Percentiles rank a stretch among this genome's conserved stretches.
Evolutionary conservation across 2,797 vertebrate species (phyloP).

Genomic region (Anniella stebbinsi): DNA sequence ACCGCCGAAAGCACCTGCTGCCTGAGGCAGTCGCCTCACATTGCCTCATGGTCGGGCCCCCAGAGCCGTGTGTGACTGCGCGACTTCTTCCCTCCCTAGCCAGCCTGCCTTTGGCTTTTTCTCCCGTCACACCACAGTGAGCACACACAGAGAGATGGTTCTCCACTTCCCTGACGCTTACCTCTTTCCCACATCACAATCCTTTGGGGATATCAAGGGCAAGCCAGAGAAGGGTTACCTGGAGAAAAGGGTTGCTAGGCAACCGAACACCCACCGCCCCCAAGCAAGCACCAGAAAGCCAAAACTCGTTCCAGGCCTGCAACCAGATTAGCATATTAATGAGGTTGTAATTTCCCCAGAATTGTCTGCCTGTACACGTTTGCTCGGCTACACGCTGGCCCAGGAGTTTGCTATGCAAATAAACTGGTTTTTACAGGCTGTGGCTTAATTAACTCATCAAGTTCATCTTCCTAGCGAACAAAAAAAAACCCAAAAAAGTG

Average conservation of each 20-base stretch:
- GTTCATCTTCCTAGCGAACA: conserved; percentile 86
- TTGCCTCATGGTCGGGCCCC: neutral
- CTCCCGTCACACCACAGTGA: neutral
- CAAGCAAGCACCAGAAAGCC: conserved; percentile 82
- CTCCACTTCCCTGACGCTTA: conserved; percentile 34
- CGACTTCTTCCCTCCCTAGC: neutral
- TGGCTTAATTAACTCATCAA: conserved; percentile 90
- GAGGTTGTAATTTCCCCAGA: conserved; percentile 87
- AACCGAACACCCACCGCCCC: conserved; percentile 79
- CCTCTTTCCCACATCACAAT: conserved; percentile 71
- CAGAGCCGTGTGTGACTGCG: too few species aligned
- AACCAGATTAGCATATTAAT: conserved; percentile 91
- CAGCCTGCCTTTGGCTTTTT: conserved; percentile 58
- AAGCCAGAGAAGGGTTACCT: conserved; percentile 85
- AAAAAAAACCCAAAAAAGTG: conserved; percentile 61
- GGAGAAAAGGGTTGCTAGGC: conserved; percentile 86
- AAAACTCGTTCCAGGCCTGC: conserved; percentile 86
- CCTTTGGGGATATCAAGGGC: conserved; percentile 85
- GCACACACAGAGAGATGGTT: neutral
- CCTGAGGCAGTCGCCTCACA: neutral
- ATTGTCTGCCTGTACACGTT: conserved; percentile 82
- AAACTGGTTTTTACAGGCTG: conserved; percentile 87
- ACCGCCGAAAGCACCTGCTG: too few species aligned
- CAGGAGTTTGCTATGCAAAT: conserved; percentile 89
- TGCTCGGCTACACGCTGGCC: conserved; percentile 83